Percentiles rank a stretch among this genome's conserved stretches.
phyloP scores from a whole-genome alignment of 2,888 invertebrate genomes.

The Octodonta nipae region DNA sequence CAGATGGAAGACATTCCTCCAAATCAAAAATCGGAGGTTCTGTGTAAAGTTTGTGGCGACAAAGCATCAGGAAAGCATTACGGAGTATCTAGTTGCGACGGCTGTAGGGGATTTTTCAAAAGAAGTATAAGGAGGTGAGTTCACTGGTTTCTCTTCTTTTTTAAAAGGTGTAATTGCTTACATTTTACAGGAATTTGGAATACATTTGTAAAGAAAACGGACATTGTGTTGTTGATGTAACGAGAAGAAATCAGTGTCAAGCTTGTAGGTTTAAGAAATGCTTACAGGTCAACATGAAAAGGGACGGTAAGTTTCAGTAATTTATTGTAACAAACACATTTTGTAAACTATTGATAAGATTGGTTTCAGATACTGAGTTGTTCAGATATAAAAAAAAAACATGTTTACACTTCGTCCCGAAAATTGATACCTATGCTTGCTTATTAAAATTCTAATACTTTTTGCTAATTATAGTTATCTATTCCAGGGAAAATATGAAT shows the following conservation, averaged over 20 bases:
- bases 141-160: too few relatives aligned
- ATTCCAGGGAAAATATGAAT: too few relatives aligned
- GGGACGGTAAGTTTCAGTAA: conserved; percentile 60
- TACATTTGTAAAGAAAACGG: conserved; percentile 86
- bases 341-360: too few relatives aligned
- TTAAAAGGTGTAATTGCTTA: too few relatives aligned
- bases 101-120: conserved; percentile 89
- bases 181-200: conserved; percentile 57
- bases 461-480: too few relatives aligned
- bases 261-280: conserved; percentile 87
- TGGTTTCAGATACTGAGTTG: too few relatives aligned
- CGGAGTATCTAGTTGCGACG: conserved; percentile 79
- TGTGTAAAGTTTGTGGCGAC: conserved; percentile 82
- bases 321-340: too few relatives aligned
- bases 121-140: conserved; percentile 70
- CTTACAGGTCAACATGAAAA: conserved; percentile 82
- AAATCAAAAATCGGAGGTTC: conserved; percentile 41
- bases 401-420: too few relatives aligned
- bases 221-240: conserved; percentile 79
- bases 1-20: conserved; percentile 29
- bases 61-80: conserved; percentile 78
- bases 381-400: too few relatives aligned
- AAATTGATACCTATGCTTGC: too few relatives aligned
- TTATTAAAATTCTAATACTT: too few relatives aligned
- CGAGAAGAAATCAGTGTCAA: conserved; percentile 85